These are phyloP conservation scores for Coptotermes formosanus DNA, from an alignment of 1,140 invertebrate species.

Conservation along the genomic window DNA sequence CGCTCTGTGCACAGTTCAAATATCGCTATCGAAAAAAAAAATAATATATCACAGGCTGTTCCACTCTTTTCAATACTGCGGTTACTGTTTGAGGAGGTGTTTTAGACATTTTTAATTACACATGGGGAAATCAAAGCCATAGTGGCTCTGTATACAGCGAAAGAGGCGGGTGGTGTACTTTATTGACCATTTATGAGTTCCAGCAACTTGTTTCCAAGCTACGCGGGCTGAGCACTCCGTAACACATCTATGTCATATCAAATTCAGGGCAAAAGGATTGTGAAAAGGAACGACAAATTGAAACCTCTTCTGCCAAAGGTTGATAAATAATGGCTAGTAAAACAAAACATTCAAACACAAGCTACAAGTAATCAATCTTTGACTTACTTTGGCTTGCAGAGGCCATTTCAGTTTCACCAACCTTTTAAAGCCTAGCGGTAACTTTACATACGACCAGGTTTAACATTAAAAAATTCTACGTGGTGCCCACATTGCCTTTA, in stretches of 20 bases:
- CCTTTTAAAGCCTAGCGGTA: too few relatives aligned
- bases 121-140: background rate
- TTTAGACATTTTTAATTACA: constrained; percentile 13
- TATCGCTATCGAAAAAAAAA: background rate
- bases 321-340: too few relatives aligned
- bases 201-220: background rate
- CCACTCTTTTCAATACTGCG: background rate
- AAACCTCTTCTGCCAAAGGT: too few relatives aligned
- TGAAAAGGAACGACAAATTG: too few relatives aligned
- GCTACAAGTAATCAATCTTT: too few relatives aligned
- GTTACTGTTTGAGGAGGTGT: background rate
- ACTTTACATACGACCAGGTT: too few relatives aligned
- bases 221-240: background rate
- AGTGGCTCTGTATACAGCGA: background rate
- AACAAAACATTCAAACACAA: too few relatives aligned
- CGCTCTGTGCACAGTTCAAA: background rate
- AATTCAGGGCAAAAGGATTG: too few relatives aligned
- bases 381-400: too few relatives aligned
- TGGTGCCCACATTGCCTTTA: too few relatives aligned
- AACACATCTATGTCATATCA: background rate
- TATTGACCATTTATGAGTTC: background rate
- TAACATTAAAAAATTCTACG: too few relatives aligned
- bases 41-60: background rate
- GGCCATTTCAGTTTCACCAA: too few relatives aligned
- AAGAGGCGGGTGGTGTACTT: background rate